phyloP scores from a whole-genome alignment of 2,113 vertebrate genomes.

The Psilopogon haemacephalus region DNA sequence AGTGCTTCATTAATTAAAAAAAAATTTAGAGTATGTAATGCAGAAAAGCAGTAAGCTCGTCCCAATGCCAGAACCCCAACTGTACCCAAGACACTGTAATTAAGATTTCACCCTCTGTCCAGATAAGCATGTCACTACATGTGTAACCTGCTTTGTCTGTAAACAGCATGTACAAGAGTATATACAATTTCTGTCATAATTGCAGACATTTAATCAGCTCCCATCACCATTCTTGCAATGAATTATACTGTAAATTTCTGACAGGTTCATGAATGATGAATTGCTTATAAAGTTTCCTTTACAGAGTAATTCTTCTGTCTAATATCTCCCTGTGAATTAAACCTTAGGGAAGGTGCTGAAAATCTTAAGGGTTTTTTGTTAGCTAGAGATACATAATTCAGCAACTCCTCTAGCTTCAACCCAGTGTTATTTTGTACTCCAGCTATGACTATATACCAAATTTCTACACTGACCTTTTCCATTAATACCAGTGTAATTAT shows the following conservation, averaged over 20 bases:
- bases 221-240: not conserved
- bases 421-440: not conserved
- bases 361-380: constrained; percentile 1
- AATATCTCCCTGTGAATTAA: not conserved
- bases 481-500: not conserved
- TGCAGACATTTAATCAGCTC: not conserved
- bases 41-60: not conserved
- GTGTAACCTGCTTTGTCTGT: not conserved
- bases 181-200: not conserved
- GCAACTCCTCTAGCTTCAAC: not conserved
- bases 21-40: not conserved
- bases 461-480: not conserved
- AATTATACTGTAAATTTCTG: not conserved
- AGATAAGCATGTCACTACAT: not conserved
- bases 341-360: not conserved
- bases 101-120: not conserved
- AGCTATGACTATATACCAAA: not conserved
- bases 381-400: constrained; percentile 1
- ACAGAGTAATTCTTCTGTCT: not conserved
- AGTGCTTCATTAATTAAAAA: not conserved
- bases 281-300: not conserved
- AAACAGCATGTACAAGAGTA: not conserved
- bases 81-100: not conserved
- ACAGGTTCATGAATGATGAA: not conserved
- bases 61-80: not conserved